Percentiles rank a stretch among this genome's conserved stretches.
phyloP scores from a whole-genome alignment of 2,888 invertebrate genomes.

The Epiblema foenella region DNA sequence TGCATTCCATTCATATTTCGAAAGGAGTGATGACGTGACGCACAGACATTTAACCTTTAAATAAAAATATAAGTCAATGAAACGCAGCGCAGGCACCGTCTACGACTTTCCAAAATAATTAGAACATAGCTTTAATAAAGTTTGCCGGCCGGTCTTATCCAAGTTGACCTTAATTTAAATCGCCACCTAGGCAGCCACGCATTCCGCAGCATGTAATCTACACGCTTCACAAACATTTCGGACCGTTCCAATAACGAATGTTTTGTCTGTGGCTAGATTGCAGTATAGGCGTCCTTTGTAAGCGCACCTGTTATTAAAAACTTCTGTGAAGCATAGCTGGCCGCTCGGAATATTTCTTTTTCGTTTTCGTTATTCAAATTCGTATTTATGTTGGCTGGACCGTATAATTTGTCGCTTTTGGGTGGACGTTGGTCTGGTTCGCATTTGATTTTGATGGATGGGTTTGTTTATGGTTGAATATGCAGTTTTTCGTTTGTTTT shows the following conservation, averaged over 20 bases:
- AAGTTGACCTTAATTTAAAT: conserved; percentile 19
- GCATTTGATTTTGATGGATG: conserved; percentile 27
- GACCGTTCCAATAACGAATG: conserved; percentile 55
- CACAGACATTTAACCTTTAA: neutral
- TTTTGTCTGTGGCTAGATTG: conserved; percentile 58
- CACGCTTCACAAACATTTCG: conserved; percentile 57
- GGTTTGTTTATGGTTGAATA: conserved; percentile 24
- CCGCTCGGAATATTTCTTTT: conserved; percentile 37
- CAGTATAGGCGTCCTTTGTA: conserved; percentile 64
- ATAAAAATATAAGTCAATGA: too few relatives aligned
- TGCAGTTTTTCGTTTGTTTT: conserved; percentile 22
- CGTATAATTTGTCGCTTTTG: conserved; percentile 37
- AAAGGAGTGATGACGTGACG: neutral
- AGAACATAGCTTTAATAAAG: neutral
- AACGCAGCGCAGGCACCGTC: neutral
- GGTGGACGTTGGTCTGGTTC: neutral
- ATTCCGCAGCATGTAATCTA: conserved; percentile 32
- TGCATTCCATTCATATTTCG: too few relatives aligned
- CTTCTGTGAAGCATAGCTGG: conserved; percentile 54
- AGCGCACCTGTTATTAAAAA: conserved; percentile 71
- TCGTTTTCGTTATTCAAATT: conserved; percentile 39
- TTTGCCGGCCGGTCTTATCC: neutral
- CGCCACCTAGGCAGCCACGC: conserved; percentile 4
- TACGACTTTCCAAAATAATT: neutral
- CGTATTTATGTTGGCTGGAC: conserved; percentile 35